phyloP scores from a whole-genome alignment of 1,140 invertebrate genomes.

The Aradophagus sp. region DNA sequence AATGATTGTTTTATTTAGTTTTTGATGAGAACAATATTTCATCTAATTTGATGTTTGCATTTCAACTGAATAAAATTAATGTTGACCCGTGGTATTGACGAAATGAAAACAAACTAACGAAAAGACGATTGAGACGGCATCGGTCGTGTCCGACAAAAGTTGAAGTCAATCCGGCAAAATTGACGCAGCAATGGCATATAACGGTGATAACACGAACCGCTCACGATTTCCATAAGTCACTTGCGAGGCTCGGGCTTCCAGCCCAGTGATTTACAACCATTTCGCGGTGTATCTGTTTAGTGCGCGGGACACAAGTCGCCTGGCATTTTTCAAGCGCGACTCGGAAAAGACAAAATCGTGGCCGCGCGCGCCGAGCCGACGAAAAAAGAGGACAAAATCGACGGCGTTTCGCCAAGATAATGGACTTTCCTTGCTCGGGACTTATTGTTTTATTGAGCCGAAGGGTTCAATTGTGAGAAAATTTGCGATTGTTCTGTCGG shows the following conservation, averaged over 20 bases:
- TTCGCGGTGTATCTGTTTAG: conserved; percentile 43
- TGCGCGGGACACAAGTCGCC: conserved; percentile 28
- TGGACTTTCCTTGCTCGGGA: conserved; percentile 26
- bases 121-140: conserved; percentile 39
- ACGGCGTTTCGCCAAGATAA: conserved; percentile 16
- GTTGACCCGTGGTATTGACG: too few species aligned
- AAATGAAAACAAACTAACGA: too few species aligned
- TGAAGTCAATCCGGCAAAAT: conserved; percentile 49
- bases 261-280: conserved; percentile 56
- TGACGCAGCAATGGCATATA: conserved; percentile 57
- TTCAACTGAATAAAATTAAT: too few species aligned
- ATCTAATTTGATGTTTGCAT: too few species aligned
- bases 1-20: too few species aligned
- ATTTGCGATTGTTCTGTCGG: conserved; percentile 36
- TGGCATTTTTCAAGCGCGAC: conserved; percentile 36
- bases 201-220: conserved; percentile 61
- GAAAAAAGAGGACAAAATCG: too few species aligned
- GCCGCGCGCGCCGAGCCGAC: conserved; percentile 34
- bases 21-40: background rate
- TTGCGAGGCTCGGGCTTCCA: conserved; percentile 53
- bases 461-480: conserved; percentile 42
- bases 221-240: conserved; percentile 69
- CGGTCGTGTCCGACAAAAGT: conserved; percentile 35
- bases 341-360: conserved; percentile 34
- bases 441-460: conserved; percentile 44